Conservation (phyloP, 2,888 invertebrate species). For the Pasiphila rectangulata region DNA sequence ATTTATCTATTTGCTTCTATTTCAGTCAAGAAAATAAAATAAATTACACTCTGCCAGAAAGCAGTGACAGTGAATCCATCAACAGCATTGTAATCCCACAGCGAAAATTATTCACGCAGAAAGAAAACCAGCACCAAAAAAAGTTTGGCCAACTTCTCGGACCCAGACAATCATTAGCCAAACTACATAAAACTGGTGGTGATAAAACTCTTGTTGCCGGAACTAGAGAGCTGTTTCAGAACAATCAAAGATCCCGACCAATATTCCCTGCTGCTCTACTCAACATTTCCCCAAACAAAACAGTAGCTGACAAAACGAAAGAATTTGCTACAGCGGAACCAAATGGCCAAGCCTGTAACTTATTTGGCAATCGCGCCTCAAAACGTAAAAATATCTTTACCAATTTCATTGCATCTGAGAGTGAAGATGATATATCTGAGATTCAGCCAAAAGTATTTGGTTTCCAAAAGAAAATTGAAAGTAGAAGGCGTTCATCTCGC, state of each 20-base stretch:
- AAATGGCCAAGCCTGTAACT: constrained; percentile 46
- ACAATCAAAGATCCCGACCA: constrained; percentile 45
- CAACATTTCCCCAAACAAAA: constrained; percentile 55
- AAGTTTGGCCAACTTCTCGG: constrained; percentile 48
- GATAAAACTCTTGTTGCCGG: constrained; percentile 48
- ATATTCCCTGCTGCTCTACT: constrained; percentile 58
- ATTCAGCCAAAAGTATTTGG: constrained; percentile 57
- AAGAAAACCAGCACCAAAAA: constrained; percentile 48
- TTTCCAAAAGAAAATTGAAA: constrained; percentile 46
- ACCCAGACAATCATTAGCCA: constrained; percentile 49
- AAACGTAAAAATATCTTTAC: constrained; percentile 67
- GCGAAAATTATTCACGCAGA: constrained; percentile 58
- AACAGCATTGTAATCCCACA: constrained; percentile 66
- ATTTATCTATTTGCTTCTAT: background rate
- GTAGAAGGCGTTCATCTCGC: constrained; percentile 34
- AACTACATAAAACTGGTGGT: constrained; percentile 44
- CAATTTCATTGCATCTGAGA: constrained; percentile 62
- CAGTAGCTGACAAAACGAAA: constrained; percentile 50
- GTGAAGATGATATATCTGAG: constrained; percentile 65
- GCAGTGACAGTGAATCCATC: constrained; percentile 67
- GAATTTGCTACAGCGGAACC: constrained; percentile 39
- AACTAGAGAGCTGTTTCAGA: constrained; percentile 56
- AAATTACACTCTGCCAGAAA: constrained; percentile 57
- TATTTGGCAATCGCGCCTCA: constrained; percentile 51
- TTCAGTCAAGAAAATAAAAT: constrained; percentile 37